These are phyloP conservation scores for Eilema sororculum DNA, from an alignment of 2,888 invertebrate genomes.

Conservation along the genomic window DNA sequence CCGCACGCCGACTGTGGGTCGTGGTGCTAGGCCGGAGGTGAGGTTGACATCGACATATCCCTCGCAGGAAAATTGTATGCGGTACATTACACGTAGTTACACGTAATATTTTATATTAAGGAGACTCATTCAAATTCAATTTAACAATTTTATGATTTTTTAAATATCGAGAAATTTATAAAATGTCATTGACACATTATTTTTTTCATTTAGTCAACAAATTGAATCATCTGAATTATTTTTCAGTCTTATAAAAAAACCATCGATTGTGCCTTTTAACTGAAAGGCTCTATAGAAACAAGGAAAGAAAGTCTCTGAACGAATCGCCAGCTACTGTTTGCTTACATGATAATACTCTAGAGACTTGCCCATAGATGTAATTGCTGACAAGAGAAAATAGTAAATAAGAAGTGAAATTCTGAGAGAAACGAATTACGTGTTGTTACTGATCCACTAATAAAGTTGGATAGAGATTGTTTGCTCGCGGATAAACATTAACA, in stretches of 20 bases:
- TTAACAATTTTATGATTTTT: too few relatives aligned
- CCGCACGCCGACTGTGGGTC: too few relatives aligned
- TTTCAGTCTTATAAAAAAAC: background rate
- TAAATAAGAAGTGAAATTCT: constrained; percentile 52
- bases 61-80: too few relatives aligned
- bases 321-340: constrained; percentile 11
- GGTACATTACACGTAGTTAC: too few relatives aligned
- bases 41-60: too few relatives aligned
- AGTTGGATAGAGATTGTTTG: constrained; percentile 16
- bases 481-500: constrained; percentile 7
- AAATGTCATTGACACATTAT: too few relatives aligned
- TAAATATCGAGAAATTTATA: too few relatives aligned
- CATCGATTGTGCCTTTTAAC: background rate
- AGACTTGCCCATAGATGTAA: constrained; percentile 41
- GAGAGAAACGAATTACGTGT: constrained; percentile 37
- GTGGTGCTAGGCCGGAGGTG: too few relatives aligned
- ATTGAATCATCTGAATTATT: too few relatives aligned
- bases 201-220: too few relatives aligned
- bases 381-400: constrained; percentile 44
- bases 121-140: too few relatives aligned
- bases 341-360: constrained; percentile 34
- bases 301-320: constrained; percentile 14
- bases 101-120: too few relatives aligned
- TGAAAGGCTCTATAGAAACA: background rate
- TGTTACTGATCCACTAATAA: constrained; percentile 36